Percentiles rank a stretch among this genome's conserved stretches.
Conservation (phyloP, 2,113 vertebrate species). For the Larimichthys polyactis region DNA sequence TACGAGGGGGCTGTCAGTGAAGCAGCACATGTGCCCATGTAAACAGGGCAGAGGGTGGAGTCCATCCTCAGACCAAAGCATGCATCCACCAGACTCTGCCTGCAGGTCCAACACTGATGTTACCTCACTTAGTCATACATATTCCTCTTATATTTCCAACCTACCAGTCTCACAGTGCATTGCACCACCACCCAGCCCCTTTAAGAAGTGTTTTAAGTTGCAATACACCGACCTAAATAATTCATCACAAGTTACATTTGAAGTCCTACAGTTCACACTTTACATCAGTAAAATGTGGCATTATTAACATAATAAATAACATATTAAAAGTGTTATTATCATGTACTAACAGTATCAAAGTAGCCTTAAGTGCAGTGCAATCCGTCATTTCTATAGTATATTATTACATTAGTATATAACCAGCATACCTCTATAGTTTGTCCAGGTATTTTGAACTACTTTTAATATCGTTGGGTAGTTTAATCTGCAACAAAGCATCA, state of each 20-base stretch:
- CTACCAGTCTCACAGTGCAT: too few species aligned
- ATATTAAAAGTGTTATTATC: too few species aligned
- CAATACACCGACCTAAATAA: background rate
- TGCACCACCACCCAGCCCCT: background rate
- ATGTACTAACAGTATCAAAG: background rate
- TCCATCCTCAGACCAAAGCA: conserved; percentile 35
- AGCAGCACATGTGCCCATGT: conserved; percentile 77
- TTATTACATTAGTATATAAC: background rate
- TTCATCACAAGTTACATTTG: background rate
- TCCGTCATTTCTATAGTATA: too few species aligned
- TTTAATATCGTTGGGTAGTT: background rate
- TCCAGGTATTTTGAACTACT: background rate
- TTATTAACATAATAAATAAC: background rate
- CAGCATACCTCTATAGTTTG: background rate
- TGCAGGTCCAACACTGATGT: background rate
- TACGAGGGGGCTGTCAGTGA: conserved; percentile 72
- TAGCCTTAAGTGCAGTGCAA: background rate
- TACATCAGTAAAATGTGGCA: background rate
- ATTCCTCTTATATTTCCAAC: background rate
- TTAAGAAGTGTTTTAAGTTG: background rate
- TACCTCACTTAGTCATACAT: background rate
- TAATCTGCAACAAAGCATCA: background rate
- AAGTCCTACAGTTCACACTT: background rate
- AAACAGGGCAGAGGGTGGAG: conserved; percentile 79
- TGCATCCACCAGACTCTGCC: background rate